A percentile compares a stretch with the other conserved stretches of the same genome.
These are phyloP conservation scores for Acrobasis consociella DNA, from an alignment of 2,888 invertebrate genomes.

Conservation along the genomic window DNA sequence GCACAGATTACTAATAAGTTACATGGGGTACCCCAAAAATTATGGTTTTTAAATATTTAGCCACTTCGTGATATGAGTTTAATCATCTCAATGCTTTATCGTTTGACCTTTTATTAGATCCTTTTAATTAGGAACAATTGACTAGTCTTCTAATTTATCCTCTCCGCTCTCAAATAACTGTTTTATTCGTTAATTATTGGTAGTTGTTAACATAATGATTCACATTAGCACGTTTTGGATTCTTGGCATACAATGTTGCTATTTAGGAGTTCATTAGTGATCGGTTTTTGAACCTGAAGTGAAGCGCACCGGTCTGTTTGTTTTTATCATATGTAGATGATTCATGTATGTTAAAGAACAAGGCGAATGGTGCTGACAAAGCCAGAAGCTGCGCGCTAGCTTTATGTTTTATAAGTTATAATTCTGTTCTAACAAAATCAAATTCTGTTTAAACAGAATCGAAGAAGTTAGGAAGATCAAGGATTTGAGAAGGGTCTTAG, in stretches of 20 bases:
- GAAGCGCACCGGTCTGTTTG: slow-evolving; percentile 4
- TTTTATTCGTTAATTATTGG: slow-evolving; percentile 36
- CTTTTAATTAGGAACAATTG: slow-evolving; percentile 11
- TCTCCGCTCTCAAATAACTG: slow-evolving; percentile 20
- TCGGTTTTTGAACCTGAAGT: slow-evolving; percentile 49
- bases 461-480: no score
- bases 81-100: slow-evolving; percentile 1
- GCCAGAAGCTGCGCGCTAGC: no score
- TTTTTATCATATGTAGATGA: slow-evolving; percentile 7
- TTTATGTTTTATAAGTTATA: no score
- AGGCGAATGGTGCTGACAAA: no score
- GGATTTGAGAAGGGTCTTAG: no score
- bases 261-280: slow-evolving; percentile 64
- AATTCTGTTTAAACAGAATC: no score
- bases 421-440: neutral
- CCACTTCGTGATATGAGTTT: neutral
- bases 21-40: no score
- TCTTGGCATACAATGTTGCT: slow-evolving; percentile 48
- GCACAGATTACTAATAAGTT: no score
- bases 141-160: slow-evolving; percentile 10
- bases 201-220: slow-evolving; percentile 41
- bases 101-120: slow-evolving; percentile 8
- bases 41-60: neutral
- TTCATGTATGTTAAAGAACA: no score
- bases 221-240: slow-evolving; percentile 33